Conservation (phyloP, 2,888 invertebrate species). For the Apodemia duryi region DNA sequence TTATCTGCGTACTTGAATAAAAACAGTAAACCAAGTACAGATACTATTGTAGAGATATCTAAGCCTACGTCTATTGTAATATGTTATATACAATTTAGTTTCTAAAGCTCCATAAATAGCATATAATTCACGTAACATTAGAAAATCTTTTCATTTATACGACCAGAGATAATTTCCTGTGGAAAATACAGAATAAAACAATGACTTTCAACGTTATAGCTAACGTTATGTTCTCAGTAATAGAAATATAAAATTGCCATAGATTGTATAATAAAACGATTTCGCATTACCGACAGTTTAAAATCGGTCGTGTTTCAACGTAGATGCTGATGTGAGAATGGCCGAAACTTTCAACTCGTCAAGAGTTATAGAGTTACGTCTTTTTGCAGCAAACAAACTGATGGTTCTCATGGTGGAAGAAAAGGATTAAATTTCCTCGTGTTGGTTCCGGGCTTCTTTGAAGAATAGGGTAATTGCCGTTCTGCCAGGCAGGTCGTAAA, state of each 20-base stretch:
- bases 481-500: too few species aligned
- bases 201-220: background rate
- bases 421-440: too few species aligned
- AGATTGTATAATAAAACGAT: background rate
- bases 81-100: background rate
- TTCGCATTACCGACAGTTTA: background rate
- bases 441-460: too few species aligned
- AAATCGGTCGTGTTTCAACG: too few species aligned
- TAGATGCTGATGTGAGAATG: background rate
- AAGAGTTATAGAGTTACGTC: background rate
- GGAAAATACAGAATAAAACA: conserved; percentile 6
- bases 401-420: too few species aligned
- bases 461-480: too few species aligned
- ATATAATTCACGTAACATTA: conserved; percentile 18
- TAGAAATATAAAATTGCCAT: background rate
- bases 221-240: background rate
- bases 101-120: conserved; percentile 7
- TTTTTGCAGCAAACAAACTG: too few species aligned
- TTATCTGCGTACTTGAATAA: background rate
- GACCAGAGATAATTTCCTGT: conserved; percentile 16
- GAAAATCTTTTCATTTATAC: background rate
- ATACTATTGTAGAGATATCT: background rate
- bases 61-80: conserved; percentile 8
- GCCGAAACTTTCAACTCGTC: background rate
- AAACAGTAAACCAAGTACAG: background rate